Base-by-base conservation (phyloP, 2,888 invertebrate species). In the Meteorus colon region DNA sequence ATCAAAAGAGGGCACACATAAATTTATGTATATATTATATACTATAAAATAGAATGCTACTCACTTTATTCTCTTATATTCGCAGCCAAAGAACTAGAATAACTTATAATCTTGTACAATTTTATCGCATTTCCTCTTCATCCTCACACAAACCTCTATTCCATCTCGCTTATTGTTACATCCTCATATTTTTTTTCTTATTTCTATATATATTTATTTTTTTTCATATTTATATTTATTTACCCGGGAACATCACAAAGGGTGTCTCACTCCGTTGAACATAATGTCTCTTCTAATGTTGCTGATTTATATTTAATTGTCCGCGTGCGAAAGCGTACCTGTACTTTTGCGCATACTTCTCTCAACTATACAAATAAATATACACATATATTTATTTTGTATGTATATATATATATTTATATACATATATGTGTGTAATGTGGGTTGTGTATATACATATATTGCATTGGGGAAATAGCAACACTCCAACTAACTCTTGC, bases 151-250 rank as follows among this genome's bases (percentile, higher is more conserved):
- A 55, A 55, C 34, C 71, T 77, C 60, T 65, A 55, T 72, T 71
- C 62, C 75, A 75, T 77, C 71, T 74, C 67, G 74, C 74, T 74
- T 51, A 34, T 77, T 74, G 75, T 80, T 77, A 77, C 76, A 75
- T 63, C 27, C 34, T 74, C 67, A 65, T 68, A 73, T 73, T 75
- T 75, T 77, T 75, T 78, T 79, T 79, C 78, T 12, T 41, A 41
- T 41, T 41, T 34, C 4, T 34, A 34, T 34, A 34, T 10, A 41
- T 41, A 41, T 41, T 12, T 8, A 41, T 45, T 27, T 71, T 62
- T 31, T 29, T 63, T 72, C 63, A 24, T 37, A 71, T 75, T 73
- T 78, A 62, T 73, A 41, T 76, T 31, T 73, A 77, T 76, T 75
- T 78, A 75, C 75, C 77, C 59, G 71, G 72, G 67, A 69, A 48